phyloP scores from a whole-genome alignment of 2,888 invertebrate genomes.

The Heliconius charithonia region DNA sequence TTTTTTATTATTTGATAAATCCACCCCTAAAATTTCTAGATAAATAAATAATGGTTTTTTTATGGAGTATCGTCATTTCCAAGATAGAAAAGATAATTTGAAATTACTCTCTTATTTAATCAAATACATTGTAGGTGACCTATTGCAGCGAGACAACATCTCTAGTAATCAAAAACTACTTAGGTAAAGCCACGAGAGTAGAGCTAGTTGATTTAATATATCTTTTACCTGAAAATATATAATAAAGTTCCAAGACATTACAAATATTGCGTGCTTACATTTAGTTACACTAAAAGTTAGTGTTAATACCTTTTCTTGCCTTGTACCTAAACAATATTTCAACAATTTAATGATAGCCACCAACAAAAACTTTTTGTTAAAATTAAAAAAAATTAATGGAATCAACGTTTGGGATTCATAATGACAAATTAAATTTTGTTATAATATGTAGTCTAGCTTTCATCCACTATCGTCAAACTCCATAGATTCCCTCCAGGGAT shows the following conservation, averaged over 20 bases:
- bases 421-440: background rate
- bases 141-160: background rate
- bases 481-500: background rate
- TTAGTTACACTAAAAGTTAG: background rate
- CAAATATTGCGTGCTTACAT: background rate
- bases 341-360: background rate
- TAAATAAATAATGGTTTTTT: no score
- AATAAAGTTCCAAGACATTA: background rate
- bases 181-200: background rate
- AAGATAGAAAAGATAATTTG: no score
- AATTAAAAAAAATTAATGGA: background rate
- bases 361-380: background rate
- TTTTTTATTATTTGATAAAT: no score
- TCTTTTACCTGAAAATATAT: background rate
- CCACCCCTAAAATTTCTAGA: no score
- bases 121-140: no score
- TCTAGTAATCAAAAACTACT: background rate
- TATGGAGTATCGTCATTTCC: no score
- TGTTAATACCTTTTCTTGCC: background rate
- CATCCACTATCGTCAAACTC: no score
- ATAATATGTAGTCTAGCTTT: background rate
- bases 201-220: background rate
- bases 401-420: background rate
- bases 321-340: background rate
- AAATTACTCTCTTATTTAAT: no score